phyloP scores from a whole-genome alignment of 1,140 invertebrate genomes.

The Anoplophora glabripennis region DNA sequence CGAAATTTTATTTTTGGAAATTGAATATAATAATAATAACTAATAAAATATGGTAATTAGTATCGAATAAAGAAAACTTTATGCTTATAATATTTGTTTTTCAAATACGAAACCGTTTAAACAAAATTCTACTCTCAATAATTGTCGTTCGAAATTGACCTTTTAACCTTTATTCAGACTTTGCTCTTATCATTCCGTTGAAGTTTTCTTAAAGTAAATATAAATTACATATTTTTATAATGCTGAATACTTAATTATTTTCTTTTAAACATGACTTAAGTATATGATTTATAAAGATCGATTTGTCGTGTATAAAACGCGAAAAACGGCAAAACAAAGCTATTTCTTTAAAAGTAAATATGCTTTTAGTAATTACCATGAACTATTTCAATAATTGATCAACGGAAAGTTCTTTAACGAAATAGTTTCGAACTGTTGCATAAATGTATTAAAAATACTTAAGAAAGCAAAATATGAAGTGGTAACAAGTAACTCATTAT shows the following conservation, averaged over 20 bases:
- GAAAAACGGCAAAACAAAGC: no score
- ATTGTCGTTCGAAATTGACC: constrained; percentile 23
- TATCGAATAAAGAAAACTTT: neutral
- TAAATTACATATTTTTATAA: constrained; percentile 11
- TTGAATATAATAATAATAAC: no score
- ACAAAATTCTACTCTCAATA: constrained; percentile 31
- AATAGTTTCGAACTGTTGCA: no score
- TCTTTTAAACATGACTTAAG: neutral
- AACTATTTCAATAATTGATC: no score
- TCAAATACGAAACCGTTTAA: constrained; percentile 14
- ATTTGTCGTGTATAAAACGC: neutral
- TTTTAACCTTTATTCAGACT: constrained; percentile 31
- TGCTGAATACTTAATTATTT: neutral
- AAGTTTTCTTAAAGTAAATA: constrained; percentile 22
- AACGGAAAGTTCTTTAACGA: no score
- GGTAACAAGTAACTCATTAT: no score
- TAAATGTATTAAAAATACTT: no score
- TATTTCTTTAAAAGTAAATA: no score
- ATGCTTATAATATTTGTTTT: neutral
- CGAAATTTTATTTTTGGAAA: no score
- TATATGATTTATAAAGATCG: neutral
- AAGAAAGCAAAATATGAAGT: no score
- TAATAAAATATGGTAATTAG: no score
- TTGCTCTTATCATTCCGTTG: constrained; percentile 23
- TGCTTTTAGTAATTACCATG: no score